A percentile compares a stretch with the other conserved stretches of the same genome.
Evolutionary conservation across 2,113 vertebrate genomes (phyloP).

Genomic region (Gasterosteus nipponicus): DNA sequence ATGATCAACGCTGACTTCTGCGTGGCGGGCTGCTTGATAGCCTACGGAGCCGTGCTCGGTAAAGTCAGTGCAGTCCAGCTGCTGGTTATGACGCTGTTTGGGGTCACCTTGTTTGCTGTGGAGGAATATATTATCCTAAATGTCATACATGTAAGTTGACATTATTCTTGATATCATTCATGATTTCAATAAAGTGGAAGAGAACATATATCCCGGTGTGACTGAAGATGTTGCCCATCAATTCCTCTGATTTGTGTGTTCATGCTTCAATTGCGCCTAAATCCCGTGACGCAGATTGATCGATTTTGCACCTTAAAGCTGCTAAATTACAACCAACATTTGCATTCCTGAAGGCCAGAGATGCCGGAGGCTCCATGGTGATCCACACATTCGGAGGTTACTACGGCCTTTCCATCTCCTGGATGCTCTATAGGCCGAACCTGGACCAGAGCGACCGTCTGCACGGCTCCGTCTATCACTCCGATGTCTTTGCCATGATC

Average conservation of each 20-base stretch:
- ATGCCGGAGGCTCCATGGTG: conserved; percentile 97
- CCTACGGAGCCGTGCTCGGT: conserved; percentile 92
- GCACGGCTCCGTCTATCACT: conserved; percentile 88
- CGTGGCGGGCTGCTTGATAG: conserved; percentile 91
- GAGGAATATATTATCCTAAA: conserved; percentile 91
- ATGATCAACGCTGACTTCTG: conserved; percentile 98
- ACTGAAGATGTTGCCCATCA: neutral
- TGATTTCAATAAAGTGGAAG: neutral
- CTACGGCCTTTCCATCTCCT: conserved; percentile 92
- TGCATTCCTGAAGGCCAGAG: conserved; percentile 84
- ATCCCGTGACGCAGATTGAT: neutral
- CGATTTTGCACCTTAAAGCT: neutral
- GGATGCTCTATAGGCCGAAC: conserved; percentile 91
- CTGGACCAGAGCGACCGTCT: conserved; percentile 86
- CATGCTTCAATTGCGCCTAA: neutral
- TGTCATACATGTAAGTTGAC: conserved; percentile 88
- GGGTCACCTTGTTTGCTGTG: conserved; percentile 90
- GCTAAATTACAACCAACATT: neutral
- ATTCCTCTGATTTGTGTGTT: neutral
- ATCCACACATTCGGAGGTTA: conserved; percentile 96
- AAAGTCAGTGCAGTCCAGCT: conserved; percentile 95
- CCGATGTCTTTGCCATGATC: conserved; percentile 95
- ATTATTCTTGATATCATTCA: neutral
- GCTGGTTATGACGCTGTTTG: conserved; percentile 92
- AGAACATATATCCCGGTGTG: neutral